Evolutionary conservation across 30 jellyfish, hydroid and myxozoan genomes (phyloP).

Genomic region (Chrysaora quinquecirrha): DNA sequence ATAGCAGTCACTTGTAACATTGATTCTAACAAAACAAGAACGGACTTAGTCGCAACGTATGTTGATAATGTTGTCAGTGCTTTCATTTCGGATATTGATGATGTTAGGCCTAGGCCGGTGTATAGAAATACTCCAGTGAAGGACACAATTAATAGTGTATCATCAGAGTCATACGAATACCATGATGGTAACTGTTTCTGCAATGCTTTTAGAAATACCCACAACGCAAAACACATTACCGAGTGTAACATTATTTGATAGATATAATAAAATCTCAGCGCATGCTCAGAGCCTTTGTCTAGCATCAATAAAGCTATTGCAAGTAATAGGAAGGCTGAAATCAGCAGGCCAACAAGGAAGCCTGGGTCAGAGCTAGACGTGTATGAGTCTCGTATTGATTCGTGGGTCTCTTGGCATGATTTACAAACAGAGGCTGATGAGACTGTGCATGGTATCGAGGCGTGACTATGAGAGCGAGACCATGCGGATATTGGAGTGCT

Average conservation of each 20-base stretch:
- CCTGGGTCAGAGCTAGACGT: conserved; percentile 97
- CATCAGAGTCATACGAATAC: conserved; percentile 94
- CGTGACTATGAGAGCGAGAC: conserved; percentile 94
- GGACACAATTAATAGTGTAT: conserved; percentile 81
- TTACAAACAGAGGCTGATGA: conserved; percentile 85
- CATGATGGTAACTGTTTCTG: conserved; percentile 81
- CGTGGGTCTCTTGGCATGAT: conserved; percentile 89
- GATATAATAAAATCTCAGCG: conserved; percentile 75
- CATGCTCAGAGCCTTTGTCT: conserved; percentile 84
- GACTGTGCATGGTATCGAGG: conserved; percentile 71
- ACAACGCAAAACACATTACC: conserved; percentile 77
- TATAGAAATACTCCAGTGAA: conserved; percentile 92
- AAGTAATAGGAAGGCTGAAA: conserved; percentile 81
- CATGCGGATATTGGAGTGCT: conserved; percentile 75
- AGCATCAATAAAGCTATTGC: conserved; percentile 85
- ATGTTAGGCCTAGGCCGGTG: conserved; percentile 93
- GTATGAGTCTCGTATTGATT: conserved; percentile 74
- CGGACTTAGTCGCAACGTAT: conserved; percentile 73
- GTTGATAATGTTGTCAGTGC: conserved; percentile 54
- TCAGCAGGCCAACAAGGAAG: conserved; percentile 81
- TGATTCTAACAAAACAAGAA: conserved; percentile 77
- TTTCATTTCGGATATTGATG: conserved; percentile 83
- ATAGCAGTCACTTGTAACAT: conserved; percentile 96
- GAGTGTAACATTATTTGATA: conserved; percentile 87
- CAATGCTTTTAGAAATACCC: conserved; percentile 86